Conservation (phyloP, 2,113 vertebrate species). For the Hypomesus transpacificus region DNA sequence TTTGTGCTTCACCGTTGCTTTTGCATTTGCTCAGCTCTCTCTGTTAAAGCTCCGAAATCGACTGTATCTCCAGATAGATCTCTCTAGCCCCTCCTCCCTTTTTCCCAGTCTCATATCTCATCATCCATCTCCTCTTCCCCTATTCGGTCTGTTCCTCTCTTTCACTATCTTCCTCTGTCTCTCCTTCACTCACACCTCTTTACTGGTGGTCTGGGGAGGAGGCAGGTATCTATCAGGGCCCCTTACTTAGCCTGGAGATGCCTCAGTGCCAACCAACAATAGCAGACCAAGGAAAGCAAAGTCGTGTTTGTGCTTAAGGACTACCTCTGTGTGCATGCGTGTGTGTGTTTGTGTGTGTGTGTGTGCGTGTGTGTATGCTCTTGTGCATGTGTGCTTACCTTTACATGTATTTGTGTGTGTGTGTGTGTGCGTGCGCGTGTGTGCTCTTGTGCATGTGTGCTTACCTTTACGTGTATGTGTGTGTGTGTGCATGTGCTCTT, state of each 20-base stretch:
- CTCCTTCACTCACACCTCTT: constrained; percentile 49
- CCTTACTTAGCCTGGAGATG: constrained; percentile 66
- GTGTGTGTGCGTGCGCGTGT: background rate
- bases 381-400: constrained; percentile 23
- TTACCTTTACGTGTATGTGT: constrained; percentile 15
- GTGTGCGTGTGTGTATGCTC: constrained; percentile 21
- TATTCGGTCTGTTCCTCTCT: constrained; percentile 46
- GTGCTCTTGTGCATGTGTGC: constrained; percentile 6
- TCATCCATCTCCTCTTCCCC: constrained; percentile 52
- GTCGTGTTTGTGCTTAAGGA: constrained; percentile 50
- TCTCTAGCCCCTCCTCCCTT: constrained; percentile 17
- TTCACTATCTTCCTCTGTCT: constrained; percentile 20
- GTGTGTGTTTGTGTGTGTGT: background rate
- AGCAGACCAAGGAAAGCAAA: constrained; percentile 47
- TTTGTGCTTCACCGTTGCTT: no score
- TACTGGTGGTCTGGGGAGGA: constrained; percentile 60
- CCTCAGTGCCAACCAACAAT: constrained; percentile 64
- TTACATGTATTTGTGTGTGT: background rate
- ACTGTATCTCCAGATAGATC: background rate
- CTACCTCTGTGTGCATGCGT: constrained; percentile 17
- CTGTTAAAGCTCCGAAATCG: no score
- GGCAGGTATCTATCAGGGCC: constrained; percentile 67
- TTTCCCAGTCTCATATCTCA: constrained; percentile 40
- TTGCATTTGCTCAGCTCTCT: no score
- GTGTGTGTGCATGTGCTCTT: background rate